These are phyloP conservation scores for Troglohyphantes excavatus DNA, from an alignment of 2,888 invertebrate genomes.

Conservation along the genomic window DNA sequence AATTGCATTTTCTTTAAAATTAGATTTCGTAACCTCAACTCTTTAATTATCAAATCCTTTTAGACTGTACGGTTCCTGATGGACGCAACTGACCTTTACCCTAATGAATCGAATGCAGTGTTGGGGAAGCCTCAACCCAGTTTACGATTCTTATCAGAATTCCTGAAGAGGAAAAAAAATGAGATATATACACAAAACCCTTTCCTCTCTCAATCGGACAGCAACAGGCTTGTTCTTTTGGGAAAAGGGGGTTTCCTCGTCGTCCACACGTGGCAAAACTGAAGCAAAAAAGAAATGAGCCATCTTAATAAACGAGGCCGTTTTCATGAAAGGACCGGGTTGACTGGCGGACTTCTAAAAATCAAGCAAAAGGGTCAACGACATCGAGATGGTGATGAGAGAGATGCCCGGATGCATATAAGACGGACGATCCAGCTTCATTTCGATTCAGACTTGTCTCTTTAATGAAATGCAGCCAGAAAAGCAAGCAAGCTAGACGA, in stretches of 20 bases:
- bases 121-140: background rate
- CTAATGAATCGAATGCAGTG: background rate
- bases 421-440: constrained; percentile 66
- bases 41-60: no score
- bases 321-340: constrained; percentile 3
- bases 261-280: background rate
- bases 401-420: constrained; percentile 70
- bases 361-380: constrained; percentile 59
- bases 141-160: background rate
- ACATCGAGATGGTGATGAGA: constrained; percentile 23
- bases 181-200: background rate
- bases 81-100: no score
- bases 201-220: background rate
- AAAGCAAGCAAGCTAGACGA: background rate
- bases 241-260: background rate
- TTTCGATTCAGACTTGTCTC: constrained; percentile 67
- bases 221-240: background rate
- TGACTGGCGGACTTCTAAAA: background rate
- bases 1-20: no score
- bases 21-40: no score
- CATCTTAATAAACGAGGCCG: background rate
- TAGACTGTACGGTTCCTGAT: no score
- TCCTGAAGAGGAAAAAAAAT: background rate
- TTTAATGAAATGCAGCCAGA: constrained; percentile 1
- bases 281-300: background rate